These are phyloP conservation scores for Siphamia tubifer DNA, from an alignment of 2,113 vertebrate genomes.

Conservation along the genomic window DNA sequence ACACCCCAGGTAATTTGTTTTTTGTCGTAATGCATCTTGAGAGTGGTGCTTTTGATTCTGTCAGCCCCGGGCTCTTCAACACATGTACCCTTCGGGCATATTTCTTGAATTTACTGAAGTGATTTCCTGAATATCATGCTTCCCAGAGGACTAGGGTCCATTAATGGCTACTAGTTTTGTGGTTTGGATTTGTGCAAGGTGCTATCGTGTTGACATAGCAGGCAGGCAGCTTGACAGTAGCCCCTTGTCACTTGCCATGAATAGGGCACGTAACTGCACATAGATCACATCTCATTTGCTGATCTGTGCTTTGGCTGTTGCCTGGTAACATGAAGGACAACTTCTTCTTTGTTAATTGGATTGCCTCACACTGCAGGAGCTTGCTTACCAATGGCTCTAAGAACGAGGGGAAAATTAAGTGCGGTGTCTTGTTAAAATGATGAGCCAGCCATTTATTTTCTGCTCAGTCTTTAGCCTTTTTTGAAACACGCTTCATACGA, in stretches of 20 bases:
- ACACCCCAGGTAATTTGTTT: conserved; percentile 86
- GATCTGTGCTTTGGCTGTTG: conserved; percentile 61
- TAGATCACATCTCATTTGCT: conserved; percentile 58
- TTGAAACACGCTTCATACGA: not conserved
- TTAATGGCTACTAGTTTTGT: conserved; percentile 15
- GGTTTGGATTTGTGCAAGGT: conserved; percentile 16
- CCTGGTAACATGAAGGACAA: conserved; percentile 55
- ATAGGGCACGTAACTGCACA: conserved; percentile 54
- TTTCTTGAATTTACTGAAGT: not conserved
- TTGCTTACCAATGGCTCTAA: conserved; percentile 22
- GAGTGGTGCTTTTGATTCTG: not conserved
- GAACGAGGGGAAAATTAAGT: conserved; percentile 32
- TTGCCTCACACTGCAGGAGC: conserved; percentile 42
- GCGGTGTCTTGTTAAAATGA: conserved; percentile 30
- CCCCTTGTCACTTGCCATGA: conserved; percentile 64
- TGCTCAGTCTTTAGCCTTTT: conserved; percentile 1
- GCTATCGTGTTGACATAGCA: conserved; percentile 53
- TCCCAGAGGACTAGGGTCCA: not conserved
- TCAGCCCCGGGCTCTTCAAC: not conserved
- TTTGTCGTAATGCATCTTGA: not conserved
- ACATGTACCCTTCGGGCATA: conserved; percentile 1
- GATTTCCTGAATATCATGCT: conserved; percentile 32
- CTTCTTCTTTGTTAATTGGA: conserved; percentile 72
- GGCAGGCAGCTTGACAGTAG: conserved; percentile 52
- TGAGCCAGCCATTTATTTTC: not conserved